Evolutionary conservation across 53 echinoderm and acorn worm species (phyloP).

Genomic region (Temnopleurus reevesii): DNA sequence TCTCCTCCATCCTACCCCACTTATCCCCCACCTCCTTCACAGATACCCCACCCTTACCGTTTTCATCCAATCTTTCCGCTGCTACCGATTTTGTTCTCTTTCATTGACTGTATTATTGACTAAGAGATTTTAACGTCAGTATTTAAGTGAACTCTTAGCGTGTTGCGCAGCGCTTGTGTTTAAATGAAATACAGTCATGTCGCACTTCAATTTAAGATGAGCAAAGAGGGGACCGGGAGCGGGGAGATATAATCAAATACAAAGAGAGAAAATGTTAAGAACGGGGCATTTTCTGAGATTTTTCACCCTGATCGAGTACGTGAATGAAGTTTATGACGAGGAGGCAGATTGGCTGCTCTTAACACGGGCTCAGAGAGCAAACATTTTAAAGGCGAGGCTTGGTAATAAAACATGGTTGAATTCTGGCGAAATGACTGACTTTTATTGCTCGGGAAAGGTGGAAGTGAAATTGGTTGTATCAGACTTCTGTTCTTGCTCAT

Average conservation of each 20-base stretch:
- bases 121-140: not conserved
- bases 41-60: not conserved
- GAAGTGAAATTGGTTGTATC: slow-evolving; percentile 1
- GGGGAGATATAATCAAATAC: not conserved
- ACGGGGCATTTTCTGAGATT: slow-evolving; percentile 47
- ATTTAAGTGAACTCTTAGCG: not conserved
- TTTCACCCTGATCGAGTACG: slow-evolving; percentile 11
- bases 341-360: slow-evolving; percentile 28
- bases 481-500: not conserved
- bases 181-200: slow-evolving; percentile 23
- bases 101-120: not conserved
- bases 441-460: slow-evolving; percentile 25
- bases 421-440: slow-evolving; percentile 13
- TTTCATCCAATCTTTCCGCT: slow-evolving; percentile 34
- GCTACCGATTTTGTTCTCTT: slow-evolving; percentile 16
- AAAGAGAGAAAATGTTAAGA: slow-evolving; percentile 16
- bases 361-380: not conserved
- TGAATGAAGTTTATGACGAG: slow-evolving; percentile 41
- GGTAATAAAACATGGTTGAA: slow-evolving; percentile 32
- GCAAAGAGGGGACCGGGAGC: not conserved
- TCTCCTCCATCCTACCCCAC: not conserved
- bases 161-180: slow-evolving; percentile 9
- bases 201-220: slow-evolving; percentile 12
- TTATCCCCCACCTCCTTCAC: not conserved
- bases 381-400: slow-evolving; percentile 39